phyloP scores from a whole-genome alignment of 2,113 vertebrate genomes.

The Aptenodytes forsteri region DNA sequence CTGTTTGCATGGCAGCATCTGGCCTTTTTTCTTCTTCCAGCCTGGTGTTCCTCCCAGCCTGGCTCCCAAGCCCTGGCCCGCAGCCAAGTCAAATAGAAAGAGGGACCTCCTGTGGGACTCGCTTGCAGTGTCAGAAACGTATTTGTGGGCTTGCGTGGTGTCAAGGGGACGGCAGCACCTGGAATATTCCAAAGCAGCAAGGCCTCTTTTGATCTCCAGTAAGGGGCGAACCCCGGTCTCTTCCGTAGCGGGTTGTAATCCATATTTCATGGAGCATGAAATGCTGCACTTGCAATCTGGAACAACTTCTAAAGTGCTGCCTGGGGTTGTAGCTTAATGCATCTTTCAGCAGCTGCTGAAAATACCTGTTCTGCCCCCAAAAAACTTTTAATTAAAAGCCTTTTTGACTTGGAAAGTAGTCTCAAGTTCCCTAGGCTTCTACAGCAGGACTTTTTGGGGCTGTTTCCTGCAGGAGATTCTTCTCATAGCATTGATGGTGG shows the following conservation, averaged over 20 bases:
- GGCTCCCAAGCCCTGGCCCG: conserved; percentile 37
- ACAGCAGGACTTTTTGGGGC: neutral
- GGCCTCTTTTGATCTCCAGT: neutral
- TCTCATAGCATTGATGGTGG: neutral
- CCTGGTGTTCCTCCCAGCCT: neutral
- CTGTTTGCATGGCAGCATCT: conserved; percentile 5
- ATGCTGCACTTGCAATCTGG: neutral
- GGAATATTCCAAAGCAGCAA: neutral
- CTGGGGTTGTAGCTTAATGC: conserved; percentile 13
- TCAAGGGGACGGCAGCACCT: neutral
- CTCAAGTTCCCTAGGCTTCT: neutral
- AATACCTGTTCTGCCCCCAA: conserved; percentile 9
- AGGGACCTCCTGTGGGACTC: conserved; percentile 11
- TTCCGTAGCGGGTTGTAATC: neutral
- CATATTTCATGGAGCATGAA: neutral
- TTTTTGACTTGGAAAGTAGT: neutral
- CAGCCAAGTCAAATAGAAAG: conserved; percentile 54
- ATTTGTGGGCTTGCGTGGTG: neutral
- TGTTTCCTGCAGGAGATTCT: neutral
- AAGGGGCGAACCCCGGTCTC: neutral
- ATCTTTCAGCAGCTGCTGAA: conserved; percentile 27
- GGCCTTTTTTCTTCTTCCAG: too few relatives aligned
- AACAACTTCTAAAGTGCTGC: conserved; percentile 35
- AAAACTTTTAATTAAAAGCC: neutral
- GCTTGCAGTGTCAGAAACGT: neutral